phyloP scores from a whole-genome alignment of 2,113 vertebrate genomes.

The Oreotrochilus melanogaster region DNA sequence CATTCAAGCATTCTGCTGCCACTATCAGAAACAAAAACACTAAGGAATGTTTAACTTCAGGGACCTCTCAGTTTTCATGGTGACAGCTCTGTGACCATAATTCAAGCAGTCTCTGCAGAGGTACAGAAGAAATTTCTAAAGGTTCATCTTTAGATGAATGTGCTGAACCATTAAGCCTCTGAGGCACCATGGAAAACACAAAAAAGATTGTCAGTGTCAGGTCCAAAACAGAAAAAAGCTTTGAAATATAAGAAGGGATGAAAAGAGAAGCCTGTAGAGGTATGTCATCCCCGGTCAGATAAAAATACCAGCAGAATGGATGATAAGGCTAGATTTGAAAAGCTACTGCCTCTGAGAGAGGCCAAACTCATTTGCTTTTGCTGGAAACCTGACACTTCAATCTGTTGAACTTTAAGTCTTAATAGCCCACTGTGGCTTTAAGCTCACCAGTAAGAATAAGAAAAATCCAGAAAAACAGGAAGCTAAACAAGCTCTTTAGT shows the following conservation, averaged over 20 bases:
- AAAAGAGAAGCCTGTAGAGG: conserved; percentile 54
- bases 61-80: neutral
- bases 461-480: neutral
- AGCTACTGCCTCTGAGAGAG: neutral
- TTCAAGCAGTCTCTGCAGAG: neutral
- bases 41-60: conserved; percentile 8
- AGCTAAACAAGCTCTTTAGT: neutral
- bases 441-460: neutral
- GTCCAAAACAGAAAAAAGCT: conserved; percentile 55
- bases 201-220: conserved; percentile 60
- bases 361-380: neutral
- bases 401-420: neutral
- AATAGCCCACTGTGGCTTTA: neutral
- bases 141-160: neutral
- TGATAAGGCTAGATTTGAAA: conserved; percentile 29
- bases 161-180: conserved; percentile 56
- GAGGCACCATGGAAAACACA: conserved; percentile 50
- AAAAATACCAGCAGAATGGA: conserved; percentile 36
- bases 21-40: conserved; percentile 24
- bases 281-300: conserved; percentile 12
- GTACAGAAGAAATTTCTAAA: conserved; percentile 33
- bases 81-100: neutral
- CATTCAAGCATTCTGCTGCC: neutral
- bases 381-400: neutral
- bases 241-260: conserved; percentile 64